Evolutionary conservation across 2,888 invertebrate species (phyloP).

Genomic region (Diogma glabrata): DNA sequence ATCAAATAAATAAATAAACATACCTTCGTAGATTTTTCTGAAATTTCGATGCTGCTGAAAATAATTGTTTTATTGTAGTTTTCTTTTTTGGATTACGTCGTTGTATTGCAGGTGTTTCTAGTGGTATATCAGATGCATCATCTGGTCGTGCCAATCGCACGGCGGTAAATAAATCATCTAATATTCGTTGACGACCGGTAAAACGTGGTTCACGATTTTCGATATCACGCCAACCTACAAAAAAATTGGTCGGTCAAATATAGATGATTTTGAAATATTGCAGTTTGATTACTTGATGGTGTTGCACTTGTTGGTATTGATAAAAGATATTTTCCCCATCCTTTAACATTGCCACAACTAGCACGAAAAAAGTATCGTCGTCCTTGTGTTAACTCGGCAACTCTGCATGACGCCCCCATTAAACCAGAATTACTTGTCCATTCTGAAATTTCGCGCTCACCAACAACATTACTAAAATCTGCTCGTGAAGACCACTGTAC

Average conservation of each 20-base stretch:
- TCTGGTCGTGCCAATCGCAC: conserved; percentile 47
- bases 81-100: conserved; percentile 72
- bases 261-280: conserved; percentile 4
- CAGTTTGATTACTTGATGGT: conserved; percentile 85
- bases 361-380: conserved; percentile 82
- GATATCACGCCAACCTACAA: conserved; percentile 73
- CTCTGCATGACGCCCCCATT: conserved; percentile 39
- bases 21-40: conserved; percentile 83
- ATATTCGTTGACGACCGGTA: conserved; percentile 55
- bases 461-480: conserved; percentile 71
- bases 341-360: conserved; percentile 86
- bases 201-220: conserved; percentile 55
- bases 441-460: conserved; percentile 64
- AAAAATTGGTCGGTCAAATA: no score
- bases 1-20: conserved; percentile 13
- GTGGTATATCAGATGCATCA: conserved; percentile 51
- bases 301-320: conserved; percentile 76
- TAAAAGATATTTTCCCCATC: conserved; percentile 66
- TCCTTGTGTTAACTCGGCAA: conserved; percentile 71
- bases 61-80: conserved; percentile 84
- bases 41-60: conserved; percentile 93
- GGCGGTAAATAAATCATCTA: conserved; percentile 63
- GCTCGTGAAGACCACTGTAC: conserved; percentile 90
- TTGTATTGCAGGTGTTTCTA: conserved; percentile 52
- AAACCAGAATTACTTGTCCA: conserved; percentile 36